These are phyloP conservation scores for Apostichopus leukothele DNA, from an alignment of 53 echinoderm and acorn worm species.

Conservation along the genomic window DNA sequence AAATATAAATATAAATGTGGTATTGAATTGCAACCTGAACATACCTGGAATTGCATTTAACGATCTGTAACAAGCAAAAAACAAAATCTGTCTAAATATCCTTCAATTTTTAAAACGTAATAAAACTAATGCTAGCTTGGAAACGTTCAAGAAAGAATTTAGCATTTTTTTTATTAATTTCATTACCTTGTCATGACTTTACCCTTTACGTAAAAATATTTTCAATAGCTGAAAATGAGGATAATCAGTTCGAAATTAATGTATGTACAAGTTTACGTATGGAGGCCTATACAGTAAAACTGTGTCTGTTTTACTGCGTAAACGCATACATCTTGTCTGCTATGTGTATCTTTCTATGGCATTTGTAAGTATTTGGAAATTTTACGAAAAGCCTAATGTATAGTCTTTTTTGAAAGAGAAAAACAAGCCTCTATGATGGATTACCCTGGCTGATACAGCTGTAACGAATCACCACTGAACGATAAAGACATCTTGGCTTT, in stretches of 20 bases:
- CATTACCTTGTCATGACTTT: too few relatives aligned
- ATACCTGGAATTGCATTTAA: too few relatives aligned
- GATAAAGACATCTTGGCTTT: slow-evolving; percentile 14
- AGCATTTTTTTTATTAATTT: too few relatives aligned
- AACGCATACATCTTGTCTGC: not conserved
- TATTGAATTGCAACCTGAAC: too few relatives aligned
- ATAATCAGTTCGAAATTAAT: not conserved
- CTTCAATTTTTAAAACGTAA: too few relatives aligned
- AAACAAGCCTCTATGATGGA: not conserved
- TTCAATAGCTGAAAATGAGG: too few relatives aligned
- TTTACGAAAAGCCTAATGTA: not conserved
- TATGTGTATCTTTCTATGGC: not conserved
- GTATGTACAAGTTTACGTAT: not conserved
- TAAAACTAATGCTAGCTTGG: too few relatives aligned
- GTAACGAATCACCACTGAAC: not conserved
- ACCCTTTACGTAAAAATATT: too few relatives aligned
- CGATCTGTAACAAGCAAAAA: too few relatives aligned
- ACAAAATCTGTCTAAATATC: too few relatives aligned
- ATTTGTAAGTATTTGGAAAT: not conserved
- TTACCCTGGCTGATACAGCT: not conserved
- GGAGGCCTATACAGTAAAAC: not conserved
- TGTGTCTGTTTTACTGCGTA: not conserved
- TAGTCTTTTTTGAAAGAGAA: not conserved
- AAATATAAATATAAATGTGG: too few relatives aligned
- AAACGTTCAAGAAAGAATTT: too few relatives aligned